Percentiles rank a stretch among this genome's conserved stretches.
phyloP scores from a whole-genome alignment of 2,113 vertebrate species.

The Chamaetylas fuelleborni region DNA sequence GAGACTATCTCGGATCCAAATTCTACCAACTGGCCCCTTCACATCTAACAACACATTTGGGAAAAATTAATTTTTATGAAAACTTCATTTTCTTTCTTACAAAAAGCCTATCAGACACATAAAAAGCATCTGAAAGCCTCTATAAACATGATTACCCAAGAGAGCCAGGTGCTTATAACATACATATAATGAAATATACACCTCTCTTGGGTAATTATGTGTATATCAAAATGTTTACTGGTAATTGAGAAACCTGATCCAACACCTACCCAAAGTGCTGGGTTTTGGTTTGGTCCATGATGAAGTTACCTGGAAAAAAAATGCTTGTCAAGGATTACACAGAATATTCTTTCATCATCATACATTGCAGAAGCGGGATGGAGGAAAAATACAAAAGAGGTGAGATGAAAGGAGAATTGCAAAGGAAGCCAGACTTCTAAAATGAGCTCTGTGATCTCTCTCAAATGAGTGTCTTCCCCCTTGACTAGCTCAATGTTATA shows the following conservation, averaged over 20 bases:
- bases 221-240: conserved; percentile 17
- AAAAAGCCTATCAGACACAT: conserved; percentile 6
- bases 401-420: conserved; percentile 61
- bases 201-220: conserved; percentile 24
- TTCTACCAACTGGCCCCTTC: neutral
- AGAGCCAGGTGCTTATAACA: neutral
- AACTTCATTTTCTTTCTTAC: conserved; percentile 14
- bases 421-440: conserved; percentile 25
- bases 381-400: conserved; percentile 14
- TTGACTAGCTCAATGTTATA: neutral
- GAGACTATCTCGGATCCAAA: neutral
- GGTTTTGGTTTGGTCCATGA: neutral
- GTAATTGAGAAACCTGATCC: conserved; percentile 26
- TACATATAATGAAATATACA: conserved; percentile 26
- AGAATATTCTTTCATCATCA: conserved; percentile 62
- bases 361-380: neutral
- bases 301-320: conserved; percentile 18
- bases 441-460: conserved; percentile 29
- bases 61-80: conserved; percentile 20
- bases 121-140: conserved; percentile 11
- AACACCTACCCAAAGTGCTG: conserved; percentile 1
- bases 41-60: neutral
- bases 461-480: neutral
- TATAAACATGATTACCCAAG: conserved; percentile 6
- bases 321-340: neutral